Evolutionary conservation across 2,113 vertebrate species (phyloP).

Genomic region (Drymodes brunneopygia): DNA sequence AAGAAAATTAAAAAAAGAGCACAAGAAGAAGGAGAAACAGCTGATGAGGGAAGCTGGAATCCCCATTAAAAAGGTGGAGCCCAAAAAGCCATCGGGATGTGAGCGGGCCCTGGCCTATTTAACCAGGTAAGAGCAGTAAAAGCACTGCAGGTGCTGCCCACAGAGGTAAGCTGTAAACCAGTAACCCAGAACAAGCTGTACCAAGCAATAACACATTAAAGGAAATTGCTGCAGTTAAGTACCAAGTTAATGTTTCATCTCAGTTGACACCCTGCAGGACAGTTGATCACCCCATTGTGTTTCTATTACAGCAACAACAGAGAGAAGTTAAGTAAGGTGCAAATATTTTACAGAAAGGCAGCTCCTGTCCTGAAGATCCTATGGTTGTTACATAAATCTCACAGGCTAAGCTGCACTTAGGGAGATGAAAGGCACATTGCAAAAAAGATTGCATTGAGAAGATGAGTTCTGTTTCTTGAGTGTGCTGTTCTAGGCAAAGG

Average conservation of each 20-base stretch:
- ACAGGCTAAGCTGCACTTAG: not conserved
- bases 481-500: not conserved
- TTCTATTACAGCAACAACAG: not conserved
- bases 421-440: not conserved
- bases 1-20: slow-evolving; percentile 78
- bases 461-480: not conserved
- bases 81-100: not conserved
- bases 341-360: not conserved
- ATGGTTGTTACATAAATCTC: not conserved
- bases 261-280: not conserved
- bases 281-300: not conserved
- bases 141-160: not conserved
- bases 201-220: not conserved
- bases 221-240: slow-evolving; percentile 14
- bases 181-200: not conserved
- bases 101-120: slow-evolving; percentile 74
- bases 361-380: not conserved
- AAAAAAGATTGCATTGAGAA: not conserved
- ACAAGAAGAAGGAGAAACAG: slow-evolving; percentile 70
- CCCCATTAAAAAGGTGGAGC: not conserved
- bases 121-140: slow-evolving; percentile 44
- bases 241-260: not conserved
- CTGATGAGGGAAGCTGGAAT: slow-evolving; percentile 54
- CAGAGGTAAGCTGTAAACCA: not conserved
- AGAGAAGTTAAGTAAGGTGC: not conserved